Base-by-base conservation (phyloP, 2,888 invertebrate species). In the Pachycephus smyrnensis region DNA sequence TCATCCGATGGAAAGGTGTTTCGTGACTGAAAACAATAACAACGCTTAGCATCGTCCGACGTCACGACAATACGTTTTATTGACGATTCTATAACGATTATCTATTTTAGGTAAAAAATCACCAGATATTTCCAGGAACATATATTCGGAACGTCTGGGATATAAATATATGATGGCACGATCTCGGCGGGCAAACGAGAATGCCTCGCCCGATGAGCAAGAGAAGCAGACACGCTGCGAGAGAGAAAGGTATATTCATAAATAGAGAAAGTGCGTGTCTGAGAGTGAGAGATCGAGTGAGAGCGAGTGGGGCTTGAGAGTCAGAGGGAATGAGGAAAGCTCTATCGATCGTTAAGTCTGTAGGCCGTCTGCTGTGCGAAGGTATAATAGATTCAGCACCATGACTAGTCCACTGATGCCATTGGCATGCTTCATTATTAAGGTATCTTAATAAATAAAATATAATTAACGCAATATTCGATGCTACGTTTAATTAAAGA, bases 261-360 rank as follows among this genome's bases (percentile, higher is more conserved):
- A 55, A 55, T 23, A 55, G 77, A 76, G 69, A 35, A 73, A 55
- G n/a, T 68, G 77, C 71, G 76, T 75, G 76, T 74, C 73, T 74
- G 76, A 30, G 37, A 69, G 71, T 73, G 76, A 30, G 37, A 68
- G 76, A 77, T 69, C 74, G 23, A 76, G 35, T 40, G 40, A 36
- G 37, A 30, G 69, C 31, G 73, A 55, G 69, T 69, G 76, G 31
- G 33, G 37, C 3, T 69, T 40, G 69, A 77, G 68, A 71, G 36
- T n/a, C 73, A 73, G 31, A 69, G 79, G 84, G 77, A 82, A 83
- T 79, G 82, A 81, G 85, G 84, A 82, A 85, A 87, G 88, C 88
- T 89, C 85, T 84, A 89, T 89, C 88, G 89, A 89, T 89, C 89
- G 88, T 84, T 81, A 82, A 87, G 87, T 89, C 86, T 87, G 87